phyloP scores from a whole-genome alignment of 2,888 invertebrate genomes.

The Pachymerium ferrugineum region DNA sequence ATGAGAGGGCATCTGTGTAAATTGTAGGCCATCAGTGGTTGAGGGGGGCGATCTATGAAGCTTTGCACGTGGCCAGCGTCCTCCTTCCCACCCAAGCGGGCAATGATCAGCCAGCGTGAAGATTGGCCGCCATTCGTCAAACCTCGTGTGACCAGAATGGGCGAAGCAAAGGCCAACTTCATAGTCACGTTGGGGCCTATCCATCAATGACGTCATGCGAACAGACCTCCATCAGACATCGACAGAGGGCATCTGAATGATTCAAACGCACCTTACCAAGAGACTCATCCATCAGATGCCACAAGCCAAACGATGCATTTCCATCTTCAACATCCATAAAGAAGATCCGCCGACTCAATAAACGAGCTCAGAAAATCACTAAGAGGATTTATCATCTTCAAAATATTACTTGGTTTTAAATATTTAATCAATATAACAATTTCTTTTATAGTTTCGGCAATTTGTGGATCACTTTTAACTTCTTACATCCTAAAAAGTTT shows the following conservation, averaged over 20 bases:
- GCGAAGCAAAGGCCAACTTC: not conserved
- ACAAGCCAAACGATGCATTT: not conserved
- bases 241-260: slow-evolving; percentile 11
- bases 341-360: too few relatives aligned
- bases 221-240: slow-evolving; percentile 17
- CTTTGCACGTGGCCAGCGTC: not conserved
- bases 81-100: not conserved
- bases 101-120: slow-evolving; percentile 27
- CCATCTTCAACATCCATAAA: not conserved
- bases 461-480: slow-evolving; percentile 8
- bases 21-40: slow-evolving; percentile 14
- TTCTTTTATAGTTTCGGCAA: too few relatives aligned
- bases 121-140: slow-evolving; percentile 27
- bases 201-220: slow-evolving; percentile 12
- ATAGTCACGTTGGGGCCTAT: slow-evolving; percentile 9
- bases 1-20: not conserved
- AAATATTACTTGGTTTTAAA: too few relatives aligned
- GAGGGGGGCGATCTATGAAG: slow-evolving; percentile 12
- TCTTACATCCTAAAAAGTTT: too few relatives aligned
- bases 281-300: slow-evolving; percentile 7
- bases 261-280: not conserved
- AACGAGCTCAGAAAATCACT: too few relatives aligned
- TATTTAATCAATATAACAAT: too few relatives aligned
- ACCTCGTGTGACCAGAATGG: slow-evolving; percentile 16
- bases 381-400: too few relatives aligned